These are phyloP conservation scores for Drepana falcataria DNA, from an alignment of 2,888 invertebrate species.

Conservation along the genomic window DNA sequence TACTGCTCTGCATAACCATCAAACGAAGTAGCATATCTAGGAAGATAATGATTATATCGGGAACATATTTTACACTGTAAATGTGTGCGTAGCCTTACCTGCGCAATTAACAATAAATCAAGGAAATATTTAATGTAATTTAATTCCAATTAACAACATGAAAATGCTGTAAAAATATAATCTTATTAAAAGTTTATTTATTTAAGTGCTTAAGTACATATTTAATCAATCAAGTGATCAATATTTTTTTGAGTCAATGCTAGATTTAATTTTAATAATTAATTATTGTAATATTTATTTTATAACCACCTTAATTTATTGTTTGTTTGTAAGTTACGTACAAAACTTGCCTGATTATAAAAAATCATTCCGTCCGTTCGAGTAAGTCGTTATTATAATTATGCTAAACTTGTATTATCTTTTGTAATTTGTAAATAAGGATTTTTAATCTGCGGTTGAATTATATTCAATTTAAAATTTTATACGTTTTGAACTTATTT, in stretches of 20 bases:
- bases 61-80: too few relatives aligned
- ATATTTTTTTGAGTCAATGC: slow-evolving; percentile 18
- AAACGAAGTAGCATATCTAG: too few relatives aligned
- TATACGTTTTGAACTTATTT: too few relatives aligned
- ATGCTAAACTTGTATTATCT: background rate
- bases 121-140: too few relatives aligned
- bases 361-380: background rate
- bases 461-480: too few relatives aligned
- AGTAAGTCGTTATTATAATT: background rate
- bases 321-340: slow-evolving; percentile 15
- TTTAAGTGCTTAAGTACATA: background rate
- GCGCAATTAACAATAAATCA: too few relatives aligned
- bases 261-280: slow-evolving; percentile 15
- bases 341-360: slow-evolving; percentile 2
- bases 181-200: background rate
- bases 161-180: too few relatives aligned
- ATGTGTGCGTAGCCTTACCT: too few relatives aligned
- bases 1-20: too few relatives aligned
- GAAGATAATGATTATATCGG: too few relatives aligned
- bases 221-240: slow-evolving; percentile 11
- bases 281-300: slow-evolving; percentile 24
- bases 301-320: slow-evolving; percentile 20
- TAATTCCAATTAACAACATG: too few relatives aligned
- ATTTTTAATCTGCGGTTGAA: background rate
- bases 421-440: slow-evolving; percentile 12